phyloP scores from a whole-genome alignment of 2,113 vertebrate species.

The Butastur rufipennis region DNA sequence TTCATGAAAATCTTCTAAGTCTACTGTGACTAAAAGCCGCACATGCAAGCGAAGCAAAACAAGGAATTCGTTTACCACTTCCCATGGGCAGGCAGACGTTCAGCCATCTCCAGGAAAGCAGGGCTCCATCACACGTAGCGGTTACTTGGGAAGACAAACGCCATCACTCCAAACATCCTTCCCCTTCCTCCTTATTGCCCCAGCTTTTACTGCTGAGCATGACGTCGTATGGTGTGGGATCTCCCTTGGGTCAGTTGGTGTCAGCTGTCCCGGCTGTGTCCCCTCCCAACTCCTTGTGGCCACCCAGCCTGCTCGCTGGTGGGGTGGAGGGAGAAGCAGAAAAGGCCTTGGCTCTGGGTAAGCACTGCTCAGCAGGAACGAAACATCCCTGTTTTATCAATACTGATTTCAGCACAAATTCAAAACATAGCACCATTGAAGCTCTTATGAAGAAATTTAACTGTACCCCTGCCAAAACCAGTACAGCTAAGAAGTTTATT shows the following conservation, averaged over 20 bases:
- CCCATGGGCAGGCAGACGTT: no score
- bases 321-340: neutral
- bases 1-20: neutral
- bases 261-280: neutral
- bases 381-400: neutral
- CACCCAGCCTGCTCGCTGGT: rapidly evolving
- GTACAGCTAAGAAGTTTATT: neutral
- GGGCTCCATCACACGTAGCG: rapidly evolving
- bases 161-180: rapidly evolving
- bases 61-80: neutral
- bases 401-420: neutral
- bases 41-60: rapidly evolving
- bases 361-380: neutral
- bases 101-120: neutral
- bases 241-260: neutral
- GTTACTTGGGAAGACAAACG: neutral
- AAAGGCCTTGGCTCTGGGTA: neutral
- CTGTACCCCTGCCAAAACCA: neutral
- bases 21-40: neutral
- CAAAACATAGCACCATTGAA: neutral
- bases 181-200: neutral
- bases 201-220: neutral
- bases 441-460: neutral
- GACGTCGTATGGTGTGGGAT: rapidly evolving
- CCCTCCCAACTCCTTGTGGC: neutral